A percentile compares a stretch with the other conserved stretches of the same genome.
phyloP scores from a whole-genome alignment of 2,113 vertebrate species.

The Pseudorasbora parva region DNA sequence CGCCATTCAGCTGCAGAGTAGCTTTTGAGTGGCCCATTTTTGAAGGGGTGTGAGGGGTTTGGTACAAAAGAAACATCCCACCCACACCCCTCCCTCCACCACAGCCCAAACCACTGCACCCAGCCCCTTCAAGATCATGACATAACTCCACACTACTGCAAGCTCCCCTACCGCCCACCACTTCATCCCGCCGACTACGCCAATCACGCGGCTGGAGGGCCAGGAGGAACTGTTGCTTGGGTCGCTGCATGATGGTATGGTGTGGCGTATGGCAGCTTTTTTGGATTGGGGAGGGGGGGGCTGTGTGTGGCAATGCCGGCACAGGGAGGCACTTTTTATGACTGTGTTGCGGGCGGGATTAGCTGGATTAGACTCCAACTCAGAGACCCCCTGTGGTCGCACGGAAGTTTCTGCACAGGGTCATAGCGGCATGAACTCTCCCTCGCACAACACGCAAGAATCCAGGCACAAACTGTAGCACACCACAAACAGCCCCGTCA shows the following conservation, averaged over 20 bases:
- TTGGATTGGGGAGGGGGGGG: conserved; percentile 19
- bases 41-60: conserved; percentile 62
- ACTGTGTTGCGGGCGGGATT: conserved; percentile 72
- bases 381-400: conserved; percentile 72
- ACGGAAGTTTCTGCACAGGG: conserved; percentile 70
- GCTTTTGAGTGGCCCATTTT: conserved; percentile 70
- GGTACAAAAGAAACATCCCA: conserved; percentile 35
- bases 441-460: neutral
- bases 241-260: neutral
- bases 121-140: conserved; percentile 38
- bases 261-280: conserved; percentile 29
- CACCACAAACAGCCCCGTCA: neutral
- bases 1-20: conserved; percentile 63
- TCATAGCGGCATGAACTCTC: conserved; percentile 57
- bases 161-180: conserved; percentile 31
- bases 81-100: neutral
- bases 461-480: neutral
- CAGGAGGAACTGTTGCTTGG: conserved; percentile 22
- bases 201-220: conserved; percentile 35
- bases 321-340: conserved; percentile 59
- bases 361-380: conserved; percentile 77
- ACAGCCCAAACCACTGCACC: conserved; percentile 20
- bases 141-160: conserved; percentile 38
- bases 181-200: conserved; percentile 33
- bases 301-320: conserved; percentile 54